A percentile compares a stretch with the other conserved stretches of the same genome.
Conservation (phyloP, 1,140 invertebrate species). For the Pectinophora gossypiella region DNA sequence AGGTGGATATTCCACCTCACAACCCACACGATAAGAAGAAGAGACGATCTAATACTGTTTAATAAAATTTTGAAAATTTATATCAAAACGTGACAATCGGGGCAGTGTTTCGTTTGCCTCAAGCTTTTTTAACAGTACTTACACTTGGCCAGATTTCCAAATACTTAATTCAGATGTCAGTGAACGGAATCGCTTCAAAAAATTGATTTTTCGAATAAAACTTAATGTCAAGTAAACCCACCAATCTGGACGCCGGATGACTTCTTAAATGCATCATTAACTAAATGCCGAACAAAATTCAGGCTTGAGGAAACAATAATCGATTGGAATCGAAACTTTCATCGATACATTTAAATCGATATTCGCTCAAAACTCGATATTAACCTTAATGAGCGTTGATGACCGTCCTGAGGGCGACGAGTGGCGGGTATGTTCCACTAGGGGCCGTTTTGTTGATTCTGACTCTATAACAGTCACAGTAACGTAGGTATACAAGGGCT, state of each 20-base stretch:
- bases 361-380: slow-evolving; percentile 60
- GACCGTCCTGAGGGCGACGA: slow-evolving; percentile 31
- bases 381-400: slow-evolving; percentile 66
- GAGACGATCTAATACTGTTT: too few species aligned
- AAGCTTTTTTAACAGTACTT: too few species aligned
- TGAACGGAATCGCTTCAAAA: background rate
- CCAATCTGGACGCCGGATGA: background rate
- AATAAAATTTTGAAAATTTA: too few species aligned
- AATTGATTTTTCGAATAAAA: background rate
- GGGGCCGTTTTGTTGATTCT: background rate
- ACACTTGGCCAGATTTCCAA: too few species aligned
- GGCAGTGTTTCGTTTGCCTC: too few species aligned
- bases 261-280: slow-evolving; percentile 14
- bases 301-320: slow-evolving; percentile 29
- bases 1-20: too few species aligned
- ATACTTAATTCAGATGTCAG: too few species aligned
- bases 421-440: slow-evolving; percentile 12
- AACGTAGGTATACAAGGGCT: too few species aligned
- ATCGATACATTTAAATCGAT: slow-evolving; percentile 69
- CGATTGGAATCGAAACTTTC: slow-evolving; percentile 54
- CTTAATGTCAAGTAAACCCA: background rate
- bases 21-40: too few species aligned
- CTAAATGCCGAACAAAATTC: slow-evolving; percentile 8
- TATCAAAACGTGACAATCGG: too few species aligned
- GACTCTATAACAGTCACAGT: background rate